These are phyloP conservation scores for Rhopalosiphum nymphaeae DNA, from an alignment of 2,888 invertebrate genomes.

Conservation along the genomic window DNA sequence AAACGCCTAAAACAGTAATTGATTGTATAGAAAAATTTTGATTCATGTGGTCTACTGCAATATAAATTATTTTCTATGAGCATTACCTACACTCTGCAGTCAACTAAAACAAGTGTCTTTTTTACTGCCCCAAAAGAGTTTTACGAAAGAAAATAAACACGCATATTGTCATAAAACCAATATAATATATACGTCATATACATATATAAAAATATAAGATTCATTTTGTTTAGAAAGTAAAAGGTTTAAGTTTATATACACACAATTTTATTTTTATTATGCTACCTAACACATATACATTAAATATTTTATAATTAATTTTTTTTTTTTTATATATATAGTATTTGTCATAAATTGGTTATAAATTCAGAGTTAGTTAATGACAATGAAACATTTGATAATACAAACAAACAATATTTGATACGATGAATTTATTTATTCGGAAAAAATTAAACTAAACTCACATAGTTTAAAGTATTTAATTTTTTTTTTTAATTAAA, in stretches of 20 bases:
- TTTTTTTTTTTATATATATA: not conserved
- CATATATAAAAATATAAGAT: not conserved
- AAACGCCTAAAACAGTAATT: not conserved
- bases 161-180: not conserved
- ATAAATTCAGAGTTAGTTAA: not conserved
- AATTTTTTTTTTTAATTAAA: too few relatives aligned
- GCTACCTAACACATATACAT: not conserved
- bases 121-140: not conserved
- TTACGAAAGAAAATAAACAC: not conserved
- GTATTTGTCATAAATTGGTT: not conserved
- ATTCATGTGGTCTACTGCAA: not conserved
- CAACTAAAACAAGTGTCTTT: not conserved
- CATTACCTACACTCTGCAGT: not conserved
- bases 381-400: not conserved
- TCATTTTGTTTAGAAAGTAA: not conserved
- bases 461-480: not conserved
- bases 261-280: not conserved
- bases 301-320: not conserved
- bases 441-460: not conserved
- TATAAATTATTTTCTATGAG: not conserved
- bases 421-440: not conserved
- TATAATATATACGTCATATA: not conserved
- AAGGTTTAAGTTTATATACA: not conserved
- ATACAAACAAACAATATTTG: not conserved
- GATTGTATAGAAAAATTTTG: not conserved